phyloP scores from a whole-genome alignment of 2,113 vertebrate genomes.

The Climacteris rufus region DNA sequence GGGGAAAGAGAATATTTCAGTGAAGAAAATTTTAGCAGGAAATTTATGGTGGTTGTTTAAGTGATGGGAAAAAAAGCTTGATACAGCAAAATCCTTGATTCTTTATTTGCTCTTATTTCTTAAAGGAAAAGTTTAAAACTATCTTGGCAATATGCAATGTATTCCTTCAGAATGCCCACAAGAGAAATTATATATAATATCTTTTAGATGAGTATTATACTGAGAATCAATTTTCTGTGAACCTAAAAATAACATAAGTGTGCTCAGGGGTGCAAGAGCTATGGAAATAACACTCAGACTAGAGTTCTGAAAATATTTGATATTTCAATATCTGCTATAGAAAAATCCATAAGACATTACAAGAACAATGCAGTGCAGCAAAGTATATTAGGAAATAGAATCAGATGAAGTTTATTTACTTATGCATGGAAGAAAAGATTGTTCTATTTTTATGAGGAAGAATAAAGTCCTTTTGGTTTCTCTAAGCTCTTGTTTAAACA shows the following conservation, averaged over 20 bases:
- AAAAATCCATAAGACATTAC: neutral
- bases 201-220: neutral
- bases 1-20: neutral
- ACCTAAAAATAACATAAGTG: neutral
- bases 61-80: neutral
- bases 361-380: neutral
- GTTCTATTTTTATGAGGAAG: neutral
- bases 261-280: neutral
- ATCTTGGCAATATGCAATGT: neutral
- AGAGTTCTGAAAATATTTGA: neutral
- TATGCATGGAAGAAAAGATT: neutral
- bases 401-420: neutral
- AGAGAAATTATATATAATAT: slow-evolving; percentile 4
- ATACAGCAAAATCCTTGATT: neutral
- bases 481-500: neutral
- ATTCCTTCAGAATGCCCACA: neutral
- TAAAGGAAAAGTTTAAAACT: neutral
- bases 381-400: neutral
- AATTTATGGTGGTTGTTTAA: neutral
- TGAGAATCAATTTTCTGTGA: slow-evolving; percentile 38
- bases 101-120: neutral
- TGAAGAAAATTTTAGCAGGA: neutral
- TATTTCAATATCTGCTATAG: neutral
- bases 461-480: neutral
- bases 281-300: neutral